Evolutionary conservation across 2,888 invertebrate species (phyloP).

Genomic region (Spodoptera exigua): DNA sequence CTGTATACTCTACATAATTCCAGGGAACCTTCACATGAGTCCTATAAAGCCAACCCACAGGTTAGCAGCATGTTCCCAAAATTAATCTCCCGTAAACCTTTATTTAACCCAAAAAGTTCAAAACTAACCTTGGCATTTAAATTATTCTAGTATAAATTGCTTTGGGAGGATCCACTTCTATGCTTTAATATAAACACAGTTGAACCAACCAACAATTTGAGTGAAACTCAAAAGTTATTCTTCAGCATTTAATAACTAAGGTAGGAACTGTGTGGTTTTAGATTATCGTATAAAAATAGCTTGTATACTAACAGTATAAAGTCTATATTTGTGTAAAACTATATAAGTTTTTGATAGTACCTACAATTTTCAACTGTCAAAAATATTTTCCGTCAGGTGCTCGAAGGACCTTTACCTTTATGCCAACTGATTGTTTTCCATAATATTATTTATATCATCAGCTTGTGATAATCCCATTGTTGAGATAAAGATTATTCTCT

Average conservation of each 20-base stretch:
- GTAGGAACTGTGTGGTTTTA: background rate
- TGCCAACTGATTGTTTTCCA: no score
- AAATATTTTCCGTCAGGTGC: no score
- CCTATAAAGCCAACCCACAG: conserved; percentile 2
- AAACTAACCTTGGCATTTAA: conserved; percentile 6
- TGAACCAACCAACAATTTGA: conserved; percentile 18
- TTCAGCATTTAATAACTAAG: conserved; percentile 9
- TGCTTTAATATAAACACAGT: conserved; percentile 14
- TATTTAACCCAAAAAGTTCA: conserved; percentile 16
- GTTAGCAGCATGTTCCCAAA: background rate
- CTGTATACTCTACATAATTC: no score
- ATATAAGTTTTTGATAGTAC: no score
- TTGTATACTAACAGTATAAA: background rate
- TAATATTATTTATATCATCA: no score
- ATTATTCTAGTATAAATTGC: conserved; percentile 22
- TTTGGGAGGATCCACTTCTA: conserved; percentile 4
- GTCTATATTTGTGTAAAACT: no score
- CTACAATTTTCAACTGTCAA: no score
- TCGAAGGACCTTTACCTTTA: no score
- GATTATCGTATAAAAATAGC: background rate
- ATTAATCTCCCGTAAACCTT: conserved; percentile 7
- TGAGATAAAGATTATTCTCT: no score
- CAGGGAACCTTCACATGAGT: background rate
- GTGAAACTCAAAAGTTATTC: conserved; percentile 13
- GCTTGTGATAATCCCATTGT: no score